Evolutionary conservation across 2,797 vertebrate species (phyloP), one percentile per base, ranked within the genome.

Genomic region (Enteromius radiatus): DNA sequence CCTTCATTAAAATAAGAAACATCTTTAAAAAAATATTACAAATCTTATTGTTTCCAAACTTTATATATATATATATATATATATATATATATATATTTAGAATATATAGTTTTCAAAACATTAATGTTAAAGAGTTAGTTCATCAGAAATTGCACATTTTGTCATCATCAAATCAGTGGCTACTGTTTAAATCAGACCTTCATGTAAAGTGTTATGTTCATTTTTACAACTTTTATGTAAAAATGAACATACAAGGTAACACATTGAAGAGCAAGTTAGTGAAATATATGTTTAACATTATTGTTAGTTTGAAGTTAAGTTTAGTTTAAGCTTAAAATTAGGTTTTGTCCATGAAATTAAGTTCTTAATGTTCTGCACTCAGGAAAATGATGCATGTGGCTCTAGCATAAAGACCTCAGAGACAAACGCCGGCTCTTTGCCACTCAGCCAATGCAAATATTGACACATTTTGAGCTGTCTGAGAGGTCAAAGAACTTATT

Each of bases 401-500:
- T 74, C 56, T 68, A 79, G 26, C 11, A 56, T 74, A 68, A 47
- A 84, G 79, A 76, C 78, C 65, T 83, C 45, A 41, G 82, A 84
- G 84, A 82, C 59, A 73, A 64, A 78, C 54, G 15, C 61, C 7
- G 28, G 52, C 82, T 71, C 52, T 79, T 74, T 87, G 77, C 52
- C 81, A 80, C 67, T 78, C 59, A 78, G 67, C 81, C 79, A 67
- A 81, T 85, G 45, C 83, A 88, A 83, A 89, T 93, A 92, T 91
- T 91, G 91, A 92, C 83, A 84, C 70, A 71, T 63, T 73, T 85
- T 71, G 81, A 86, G 81, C 70, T 88, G 84, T 82, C 82, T 84
- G 56, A 81, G 77, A 84, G 75, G 88, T 92, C 87, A 91, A 85
- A 90, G 83, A 87, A 47, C 83, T 86, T 81, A 81, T 82, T 47